Evolutionary conservation across 1,140 invertebrate genomes (phyloP), one percentile per base, ranked within the genome.

Genomic region (Chelonus insularis): DNA sequence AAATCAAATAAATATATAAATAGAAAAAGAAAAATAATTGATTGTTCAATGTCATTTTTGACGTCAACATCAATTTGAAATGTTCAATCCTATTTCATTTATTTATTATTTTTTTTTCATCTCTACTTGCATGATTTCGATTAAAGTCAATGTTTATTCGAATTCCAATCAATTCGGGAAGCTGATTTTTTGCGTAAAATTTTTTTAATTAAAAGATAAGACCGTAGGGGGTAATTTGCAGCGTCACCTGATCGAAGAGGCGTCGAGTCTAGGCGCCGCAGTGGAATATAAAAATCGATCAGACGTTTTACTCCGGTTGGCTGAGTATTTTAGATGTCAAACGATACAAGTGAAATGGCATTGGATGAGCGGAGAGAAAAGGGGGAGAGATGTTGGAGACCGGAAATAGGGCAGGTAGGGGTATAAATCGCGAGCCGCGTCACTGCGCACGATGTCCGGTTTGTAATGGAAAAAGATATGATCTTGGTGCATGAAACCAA

Each of bases 131-230:
- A 43, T 43, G 16, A 18, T 18, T 18, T 18, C 16, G 16, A 18
- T 43, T 16, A 43, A 43, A 18, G 12, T 43, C 6, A 8, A 50
- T 50, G 21, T 29, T 12, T 20, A 23, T 23, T 23, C 47, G 47
- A 50, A 9, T n/a, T n/a, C n/a, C n/a, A n/a, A n/a, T n/a, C n/a
- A n/a, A n/a, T n/a, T n/a, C n/a, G n/a, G n/a, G n/a, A n/a, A n/a
- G n/a, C n/a, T n/a, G n/a, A n/a, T n/a, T 34, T 34, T 9, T 16
- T 21, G 18, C 34, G n/a, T 11, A 41, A 11, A 39, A 25, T 50
- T 51, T 60, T 59, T 60, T 60, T 66, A 69, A 69, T 69, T 69
- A 69, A 69, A 70, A 70, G 59, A 68, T 68, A 62, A 52, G 25
- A 14, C 25, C 14, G 29, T 6, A 25, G 11, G 43, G 29, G 20